Base-by-base conservation (phyloP, 2,113 vertebrate genomes). In the Eulemur macaco region DNA sequence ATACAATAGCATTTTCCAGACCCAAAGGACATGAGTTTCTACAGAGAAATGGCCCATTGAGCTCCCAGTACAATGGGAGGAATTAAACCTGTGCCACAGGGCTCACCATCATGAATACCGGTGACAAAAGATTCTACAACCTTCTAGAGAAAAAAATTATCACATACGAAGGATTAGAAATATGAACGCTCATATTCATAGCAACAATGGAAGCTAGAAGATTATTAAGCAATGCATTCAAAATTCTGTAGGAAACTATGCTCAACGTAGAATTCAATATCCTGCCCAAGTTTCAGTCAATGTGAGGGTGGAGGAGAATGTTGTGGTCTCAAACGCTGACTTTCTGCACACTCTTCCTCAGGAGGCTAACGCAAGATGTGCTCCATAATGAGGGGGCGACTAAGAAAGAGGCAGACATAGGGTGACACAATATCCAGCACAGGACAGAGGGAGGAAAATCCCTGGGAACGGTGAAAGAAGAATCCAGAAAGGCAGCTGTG, bases 1-100 rank as follows among this genome's bases (percentile, higher is more conserved):
- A 69, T 58, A 34, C 63, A 39, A 52, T 29, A 83, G 12, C 8
- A 20, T 78, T 90, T 94, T 92, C 29, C 39, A 56, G 81, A 60
- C 63, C 50, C 12, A 12, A 60, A 86, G n/a, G 21, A 37, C 12
- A 4, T 82, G n/a, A 60, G 8, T 74, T 89, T 81, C 54, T 63
- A 0, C 34, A 29, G 18, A 47, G 23, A 37, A 69, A 34, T 50
- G 42, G 2, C 13, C 18, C 34, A n/a, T 1, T 37, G n/a, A 81
- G 12, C 60, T 69, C 45, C 63, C 17, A 58, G 31, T 45, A 12
- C 6, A 54, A 25, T 31, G 17, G 89, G 18, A 69, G 54, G 89
- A 83, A 52, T 60, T 82, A 27, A 83, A 18, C 14, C 13, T 31
- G 11, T 25, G 13, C 8, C 11, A 7, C 34, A 6, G 27, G 47